Evolutionary conservation across 2,888 invertebrate species (phyloP).

Genomic region (Cepaea hortensis): DNA sequence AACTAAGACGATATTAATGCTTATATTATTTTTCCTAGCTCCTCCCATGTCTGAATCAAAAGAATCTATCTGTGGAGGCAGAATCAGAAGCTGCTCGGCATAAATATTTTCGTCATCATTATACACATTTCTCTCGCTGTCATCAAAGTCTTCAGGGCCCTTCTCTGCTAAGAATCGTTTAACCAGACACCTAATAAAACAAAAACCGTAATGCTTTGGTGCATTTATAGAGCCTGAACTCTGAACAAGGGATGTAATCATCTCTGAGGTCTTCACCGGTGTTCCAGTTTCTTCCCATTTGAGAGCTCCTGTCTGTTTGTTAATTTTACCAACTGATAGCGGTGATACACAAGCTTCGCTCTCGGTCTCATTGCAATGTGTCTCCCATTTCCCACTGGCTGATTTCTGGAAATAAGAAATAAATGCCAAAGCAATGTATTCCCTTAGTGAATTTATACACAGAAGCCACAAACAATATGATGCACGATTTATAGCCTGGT

Average conservation of each 20-base stretch:
- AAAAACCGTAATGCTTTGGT: slow-evolving; percentile 50
- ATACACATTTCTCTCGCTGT: not conserved
- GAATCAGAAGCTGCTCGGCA: slow-evolving; percentile 48
- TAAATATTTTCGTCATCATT: not conserved
- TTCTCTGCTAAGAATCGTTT: not conserved
- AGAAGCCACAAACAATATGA: too few species aligned
- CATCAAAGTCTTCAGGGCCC: not conserved
- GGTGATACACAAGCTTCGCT: slow-evolving; percentile 38
- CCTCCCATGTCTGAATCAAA: too few species aligned
- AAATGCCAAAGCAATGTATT: too few species aligned
- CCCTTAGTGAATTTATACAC: too few species aligned
- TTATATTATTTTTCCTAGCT: slow-evolving; percentile 45
- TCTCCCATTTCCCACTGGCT: slow-evolving; percentile 6
- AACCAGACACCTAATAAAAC: slow-evolving; percentile 50
- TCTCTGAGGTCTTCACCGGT: not conserved
- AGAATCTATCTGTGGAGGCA: slow-evolving; percentile 44
- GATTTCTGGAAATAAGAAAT: slow-evolving; percentile 32
- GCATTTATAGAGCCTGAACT: not conserved
- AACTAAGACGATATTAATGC: slow-evolving; percentile 64
- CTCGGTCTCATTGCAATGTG: slow-evolving; percentile 25
- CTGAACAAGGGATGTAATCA: not conserved
- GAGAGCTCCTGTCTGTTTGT: slow-evolving; percentile 37
- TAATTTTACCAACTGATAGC: slow-evolving; percentile 35
- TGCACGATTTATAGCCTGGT: too few species aligned
- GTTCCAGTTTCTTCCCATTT: slow-evolving; percentile 40